Base-by-base conservation (phyloP, 2,888 invertebrate species). In the Scaptomyza tumidula region DNA sequence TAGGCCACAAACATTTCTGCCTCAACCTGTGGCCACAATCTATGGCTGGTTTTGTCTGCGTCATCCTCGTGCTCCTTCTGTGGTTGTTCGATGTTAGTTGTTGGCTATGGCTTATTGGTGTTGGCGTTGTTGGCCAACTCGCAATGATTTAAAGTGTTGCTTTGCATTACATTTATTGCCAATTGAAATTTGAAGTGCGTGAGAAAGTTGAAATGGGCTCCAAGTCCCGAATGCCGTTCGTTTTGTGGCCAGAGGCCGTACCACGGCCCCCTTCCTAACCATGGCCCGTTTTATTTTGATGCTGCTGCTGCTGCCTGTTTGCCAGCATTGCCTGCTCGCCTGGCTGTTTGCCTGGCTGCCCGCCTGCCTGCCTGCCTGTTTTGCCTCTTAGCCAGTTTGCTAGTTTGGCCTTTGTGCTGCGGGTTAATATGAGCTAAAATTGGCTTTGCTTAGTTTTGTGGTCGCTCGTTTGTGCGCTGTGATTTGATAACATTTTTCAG, bases 141-240 rank as follows among this genome's bases (percentile, higher is more conserved):
- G 80, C 84, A 83, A 89, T 90, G 90, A 90, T 90, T 90, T 90
- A 90, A 90, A 90, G 90, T 90, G 90, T 89, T 90, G 90, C 90
- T 86, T 90, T 90, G 90, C 90, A 90, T 90, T 90, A 90, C 90
- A 90, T 90, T 90, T 90, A 90, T 90, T 90, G 89, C 90, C 90
- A 90, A 90, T 90, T 90, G 90, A 90, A 90, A 90, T 90, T 89
- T 90, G 90, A 90, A 90, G 90, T 90, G 90, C 90, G 90, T 90
- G 90, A 90, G 90, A 90, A 90, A 90, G 89, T 89, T 85, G 82
- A 86, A 90, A 90, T 90, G 84, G 88, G 77, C 73, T 86, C 70
- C 59, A 61, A 54, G 55, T 37, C 46, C 57, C 57, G 48, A 49
- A 46, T 60, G 24, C 74, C 63, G 78, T 68, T 69, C 74, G 61